Conservation (phyloP, 2,888 invertebrate species). For the Cacoxenus indagator region DNA sequence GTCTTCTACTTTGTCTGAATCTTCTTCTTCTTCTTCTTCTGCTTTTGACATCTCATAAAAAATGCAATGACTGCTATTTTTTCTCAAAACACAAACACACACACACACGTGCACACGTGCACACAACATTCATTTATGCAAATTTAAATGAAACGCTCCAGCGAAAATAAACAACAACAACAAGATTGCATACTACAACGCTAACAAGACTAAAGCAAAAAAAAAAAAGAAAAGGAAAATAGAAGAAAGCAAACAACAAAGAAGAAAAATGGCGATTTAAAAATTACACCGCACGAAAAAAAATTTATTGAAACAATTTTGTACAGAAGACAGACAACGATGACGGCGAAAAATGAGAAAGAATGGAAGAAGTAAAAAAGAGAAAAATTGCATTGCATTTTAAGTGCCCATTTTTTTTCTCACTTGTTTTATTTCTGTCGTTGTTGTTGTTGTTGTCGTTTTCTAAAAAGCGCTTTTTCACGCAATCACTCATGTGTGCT, state of each 20-base stretch:
- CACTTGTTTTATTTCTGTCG: not conserved
- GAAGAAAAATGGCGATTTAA: not conserved
- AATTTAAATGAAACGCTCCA: not conserved
- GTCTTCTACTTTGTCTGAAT: not conserved
- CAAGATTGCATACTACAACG: not conserved
- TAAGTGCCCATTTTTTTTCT: not conserved
- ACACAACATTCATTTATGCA: conserved; percentile 13
- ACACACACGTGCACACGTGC: not conserved
- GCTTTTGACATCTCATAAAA: not conserved
- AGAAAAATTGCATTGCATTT: not conserved
- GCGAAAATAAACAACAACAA: not conserved
- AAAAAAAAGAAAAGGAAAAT: not conserved
- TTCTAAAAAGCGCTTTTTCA: not conserved
- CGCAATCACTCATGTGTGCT: conserved; percentile 8
- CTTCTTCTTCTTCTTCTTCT: not conserved
- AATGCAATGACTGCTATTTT: conserved; percentile 17
- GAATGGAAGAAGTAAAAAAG: not conserved
- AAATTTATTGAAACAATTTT: not conserved
- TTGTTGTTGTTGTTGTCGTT: not conserved
- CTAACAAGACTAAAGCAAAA: not conserved
- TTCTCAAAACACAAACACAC: not conserved
- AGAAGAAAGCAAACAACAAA: not conserved
- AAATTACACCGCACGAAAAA: not conserved
- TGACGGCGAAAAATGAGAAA: not conserved
- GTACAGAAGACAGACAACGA: not conserved